phyloP scores from a whole-genome alignment of 2,888 invertebrate species.

The Drepanosiphum platanoidis region DNA sequence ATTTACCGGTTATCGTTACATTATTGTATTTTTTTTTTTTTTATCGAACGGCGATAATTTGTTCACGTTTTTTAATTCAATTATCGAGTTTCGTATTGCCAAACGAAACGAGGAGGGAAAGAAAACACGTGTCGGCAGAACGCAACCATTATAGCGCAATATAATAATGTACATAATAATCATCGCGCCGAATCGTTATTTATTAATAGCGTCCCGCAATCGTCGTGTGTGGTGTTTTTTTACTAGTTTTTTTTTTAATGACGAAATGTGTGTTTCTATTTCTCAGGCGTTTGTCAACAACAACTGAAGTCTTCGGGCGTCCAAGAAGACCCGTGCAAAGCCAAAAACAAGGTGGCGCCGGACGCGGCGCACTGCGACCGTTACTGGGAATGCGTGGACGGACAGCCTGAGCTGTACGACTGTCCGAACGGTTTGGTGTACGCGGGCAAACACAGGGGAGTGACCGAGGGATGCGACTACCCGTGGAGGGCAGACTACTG shows the following conservation, averaged over 20 bases:
- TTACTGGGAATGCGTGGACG: conserved; percentile 88
- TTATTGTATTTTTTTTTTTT: no score
- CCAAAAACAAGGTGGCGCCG: conserved; percentile 78
- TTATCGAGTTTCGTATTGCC: neutral
- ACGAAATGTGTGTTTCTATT: neutral
- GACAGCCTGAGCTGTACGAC: conserved; percentile 84
- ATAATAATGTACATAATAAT: no score
- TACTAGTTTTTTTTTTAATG: no score
- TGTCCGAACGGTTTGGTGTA: conserved; percentile 91
- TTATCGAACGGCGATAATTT: no score
- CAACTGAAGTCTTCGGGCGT: conserved; percentile 63
- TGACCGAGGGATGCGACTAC: conserved; percentile 89
- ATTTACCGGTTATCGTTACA: no score
- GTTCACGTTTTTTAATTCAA: no score
- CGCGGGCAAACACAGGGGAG: conserved; percentile 87
- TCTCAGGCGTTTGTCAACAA: conserved; percentile 58
- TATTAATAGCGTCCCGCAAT: no score
- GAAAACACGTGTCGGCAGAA: neutral
- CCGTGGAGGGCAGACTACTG: conserved; percentile 91
- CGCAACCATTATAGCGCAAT: no score
- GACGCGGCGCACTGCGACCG: conserved; percentile 85
- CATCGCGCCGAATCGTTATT: no score
- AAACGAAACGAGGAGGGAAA: neutral
- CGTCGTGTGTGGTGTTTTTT: no score
- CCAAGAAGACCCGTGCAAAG: conserved; percentile 85